phyloP scores from a whole-genome alignment of 35 echinoderm and acorn worm genomes.

The Apostichopus parvimensis region DNA sequence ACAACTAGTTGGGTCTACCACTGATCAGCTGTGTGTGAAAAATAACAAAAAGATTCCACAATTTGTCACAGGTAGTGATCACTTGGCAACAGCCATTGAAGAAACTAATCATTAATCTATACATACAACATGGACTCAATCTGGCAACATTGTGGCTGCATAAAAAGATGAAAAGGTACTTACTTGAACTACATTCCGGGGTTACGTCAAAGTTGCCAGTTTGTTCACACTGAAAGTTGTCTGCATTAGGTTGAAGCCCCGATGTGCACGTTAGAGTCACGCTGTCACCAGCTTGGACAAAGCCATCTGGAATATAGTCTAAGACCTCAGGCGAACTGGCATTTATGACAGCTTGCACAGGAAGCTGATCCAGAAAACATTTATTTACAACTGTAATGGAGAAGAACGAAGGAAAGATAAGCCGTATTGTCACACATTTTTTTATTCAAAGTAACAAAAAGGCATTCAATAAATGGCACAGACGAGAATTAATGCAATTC shows the following conservation, averaged over 20 bases:
- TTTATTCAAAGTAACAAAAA: too few species aligned
- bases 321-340: not conserved
- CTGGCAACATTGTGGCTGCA: too few species aligned
- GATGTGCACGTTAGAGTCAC: not conserved
- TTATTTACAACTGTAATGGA: not conserved
- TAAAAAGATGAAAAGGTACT: not conserved
- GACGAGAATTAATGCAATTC: too few species aligned
- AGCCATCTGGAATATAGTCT: conserved; percentile 46
- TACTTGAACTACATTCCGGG: conserved; percentile 10
- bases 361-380: conserved; percentile 10
- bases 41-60: too few species aligned
- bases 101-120: too few species aligned
- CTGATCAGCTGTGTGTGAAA: too few species aligned
- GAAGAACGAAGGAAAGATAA: not conserved
- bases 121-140: too few species aligned
- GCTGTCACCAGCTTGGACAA: conserved; percentile 13
- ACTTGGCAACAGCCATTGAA: too few species aligned
- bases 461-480: too few species aligned
- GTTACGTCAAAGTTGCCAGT: not conserved
- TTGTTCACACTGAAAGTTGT: not conserved
- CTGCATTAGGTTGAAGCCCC: not conserved
- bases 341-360: not conserved
- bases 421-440: too few species aligned
- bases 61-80: too few species aligned
- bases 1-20: too few species aligned